Evolutionary conservation across 2,888 invertebrate genomes (phyloP), one percentile per base, ranked within the genome.

Genomic region (Reticulitermes lucifugus): DNA sequence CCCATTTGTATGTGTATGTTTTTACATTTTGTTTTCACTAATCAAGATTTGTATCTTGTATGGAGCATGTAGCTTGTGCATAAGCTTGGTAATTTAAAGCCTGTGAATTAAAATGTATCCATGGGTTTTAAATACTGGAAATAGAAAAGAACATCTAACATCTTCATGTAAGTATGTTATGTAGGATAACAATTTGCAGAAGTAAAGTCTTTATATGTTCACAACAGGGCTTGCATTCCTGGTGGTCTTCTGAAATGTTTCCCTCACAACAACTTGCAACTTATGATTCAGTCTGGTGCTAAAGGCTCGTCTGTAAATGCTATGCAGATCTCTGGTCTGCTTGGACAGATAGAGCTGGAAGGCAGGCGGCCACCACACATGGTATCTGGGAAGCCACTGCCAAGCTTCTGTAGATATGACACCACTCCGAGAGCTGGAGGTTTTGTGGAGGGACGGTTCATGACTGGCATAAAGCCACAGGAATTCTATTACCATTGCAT

Each of bases 401-500:
- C 99, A 0, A 97, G 98, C 89, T 99, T 99, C 90, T 93, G 94
- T 2, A 94, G 96, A 0, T 98, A 96, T 89, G 98, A 99, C 89
- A 94, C 96, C 14, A 94, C 96, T 0, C 98, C 99, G 0, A 93
- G 97, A 89, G 97, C 99, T 0, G 98, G 99, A 14, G 99, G 99
- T 0, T 99, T 98, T 90, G 97, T 99, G 84, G 97, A 97, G 88
- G 98, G 98, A 0, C 94, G 99, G 18, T 99, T 99, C 90, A 95
- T 99, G 94, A 99, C 99, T 0, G 99, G 99, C n/a, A 98, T 99
- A 88, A 95, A 96, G 89, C 98, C 99, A 0, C 98, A 98, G 91
- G 99, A 99, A 90, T 98, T 98, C 90, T 99, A 98, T 92, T 99
- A 99, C 92, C 99, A 99, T 93, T 99, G 99, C 90, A 99, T 99